These are phyloP conservation scores for Erebia palarica DNA, from an alignment of 2,888 invertebrate genomes.

Conservation along the genomic window DNA sequence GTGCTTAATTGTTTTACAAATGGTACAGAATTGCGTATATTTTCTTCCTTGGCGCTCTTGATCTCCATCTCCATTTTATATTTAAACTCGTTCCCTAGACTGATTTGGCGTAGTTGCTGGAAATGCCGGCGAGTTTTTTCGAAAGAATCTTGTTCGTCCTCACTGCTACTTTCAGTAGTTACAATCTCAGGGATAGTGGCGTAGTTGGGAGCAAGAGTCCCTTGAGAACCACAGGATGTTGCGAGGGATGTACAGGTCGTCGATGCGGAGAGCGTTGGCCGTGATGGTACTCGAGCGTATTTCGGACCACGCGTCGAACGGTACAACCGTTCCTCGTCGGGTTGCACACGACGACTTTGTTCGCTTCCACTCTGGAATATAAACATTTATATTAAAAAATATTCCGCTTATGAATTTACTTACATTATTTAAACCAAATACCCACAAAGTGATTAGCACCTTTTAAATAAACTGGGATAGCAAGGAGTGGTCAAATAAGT, in stretches of 20 bases:
- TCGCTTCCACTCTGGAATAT: conserved; percentile 70
- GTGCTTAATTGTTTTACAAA: conserved; percentile 84
- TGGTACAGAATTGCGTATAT: conserved; percentile 83
- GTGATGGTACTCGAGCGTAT: conserved; percentile 76
- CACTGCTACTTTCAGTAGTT: conserved; percentile 75
- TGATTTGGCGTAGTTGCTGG: conserved; percentile 84
- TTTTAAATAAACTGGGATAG: conserved; percentile 1
- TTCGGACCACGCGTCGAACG: conserved; percentile 67
- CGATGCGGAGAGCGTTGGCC: conserved; percentile 80
- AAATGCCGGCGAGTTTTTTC: conserved; percentile 82
- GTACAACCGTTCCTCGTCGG: conserved; percentile 74
- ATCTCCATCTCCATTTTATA: conserved; percentile 85
- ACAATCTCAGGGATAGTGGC: conserved; percentile 70
- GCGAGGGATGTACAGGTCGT: conserved; percentile 84
- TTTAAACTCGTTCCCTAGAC: conserved; percentile 84
- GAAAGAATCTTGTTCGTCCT: conserved; percentile 81
- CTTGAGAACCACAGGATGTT: conserved; percentile 76
- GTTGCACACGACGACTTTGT: conserved; percentile 68
- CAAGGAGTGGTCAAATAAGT: conserved; percentile 42
- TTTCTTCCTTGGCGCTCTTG: conserved; percentile 83
- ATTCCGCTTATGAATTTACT: background rate
- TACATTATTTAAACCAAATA: conserved; percentile 10
- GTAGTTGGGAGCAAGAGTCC: conserved; percentile 72
- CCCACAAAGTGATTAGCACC: conserved; percentile 25
- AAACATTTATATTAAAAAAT: background rate